phyloP scores from a whole-genome alignment of 2,888 invertebrate species.

The Trimorus sp. region DNA sequence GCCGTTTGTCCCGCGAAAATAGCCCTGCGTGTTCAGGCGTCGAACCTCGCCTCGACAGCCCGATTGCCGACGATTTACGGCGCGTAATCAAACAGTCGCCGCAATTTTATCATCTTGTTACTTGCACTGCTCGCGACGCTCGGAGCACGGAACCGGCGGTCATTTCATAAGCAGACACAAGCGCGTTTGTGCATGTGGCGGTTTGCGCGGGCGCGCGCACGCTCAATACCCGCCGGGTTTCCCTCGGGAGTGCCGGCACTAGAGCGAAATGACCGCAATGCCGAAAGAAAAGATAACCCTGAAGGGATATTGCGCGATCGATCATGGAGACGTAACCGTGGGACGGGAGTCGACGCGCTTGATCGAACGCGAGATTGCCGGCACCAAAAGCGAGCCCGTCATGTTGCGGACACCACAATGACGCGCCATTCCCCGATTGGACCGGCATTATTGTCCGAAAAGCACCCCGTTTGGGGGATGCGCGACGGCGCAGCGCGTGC shows the following conservation, averaged over 20 bases:
- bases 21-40: no score
- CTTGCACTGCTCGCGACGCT: slow-evolving; percentile 37
- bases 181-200: background rate
- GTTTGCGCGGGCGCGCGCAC: slow-evolving; percentile 28
- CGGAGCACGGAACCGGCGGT: slow-evolving; percentile 39
- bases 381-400: slow-evolving; percentile 58
- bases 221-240: slow-evolving; percentile 60
- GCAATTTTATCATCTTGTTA: slow-evolving; percentile 48
- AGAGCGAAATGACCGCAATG: slow-evolving; percentile 71
- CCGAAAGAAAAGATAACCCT: slow-evolving; percentile 68
- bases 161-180: slow-evolving; percentile 53
- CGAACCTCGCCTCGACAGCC: slow-evolving; percentile 11
- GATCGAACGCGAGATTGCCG: slow-evolving; percentile 64
- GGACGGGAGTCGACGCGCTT: slow-evolving; percentile 52
- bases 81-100: slow-evolving; percentile 40
- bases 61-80: slow-evolving; percentile 40
- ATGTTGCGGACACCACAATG: slow-evolving; percentile 40
- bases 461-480: no score
- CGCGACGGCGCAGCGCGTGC: no score
- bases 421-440: slow-evolving; percentile 43
- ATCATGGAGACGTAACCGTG: slow-evolving; percentile 65
- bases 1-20: no score
- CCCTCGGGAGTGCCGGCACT: slow-evolving; percentile 63
- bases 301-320: slow-evolving; percentile 65
- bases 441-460: slow-evolving; percentile 31